Conservation (phyloP, 2,888 invertebrate species). For the Drosophila birchii region DNA sequence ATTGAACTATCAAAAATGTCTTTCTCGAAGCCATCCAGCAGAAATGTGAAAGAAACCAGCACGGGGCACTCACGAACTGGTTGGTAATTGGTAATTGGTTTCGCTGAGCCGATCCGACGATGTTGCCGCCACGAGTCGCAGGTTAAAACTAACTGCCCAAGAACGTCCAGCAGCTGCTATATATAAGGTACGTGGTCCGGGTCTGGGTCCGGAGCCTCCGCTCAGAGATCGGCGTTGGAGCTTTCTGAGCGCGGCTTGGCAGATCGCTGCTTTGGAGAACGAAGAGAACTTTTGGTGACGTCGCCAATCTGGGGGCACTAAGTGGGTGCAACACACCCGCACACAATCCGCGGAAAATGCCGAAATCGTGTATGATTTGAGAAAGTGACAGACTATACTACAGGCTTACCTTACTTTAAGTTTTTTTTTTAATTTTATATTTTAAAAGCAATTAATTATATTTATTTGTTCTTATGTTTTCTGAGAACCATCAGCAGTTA, state of each 20-base stretch:
- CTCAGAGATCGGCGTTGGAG: constrained; percentile 20
- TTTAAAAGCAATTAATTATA: neutral
- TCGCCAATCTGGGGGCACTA: constrained; percentile 5
- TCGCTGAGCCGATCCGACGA: constrained; percentile 32
- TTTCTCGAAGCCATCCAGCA: constrained; percentile 12
- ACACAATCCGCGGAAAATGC: constrained; percentile 45
- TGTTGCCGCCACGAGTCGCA: constrained; percentile 60
- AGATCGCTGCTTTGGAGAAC: constrained; percentile 46
- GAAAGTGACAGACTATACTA: constrained; percentile 64
- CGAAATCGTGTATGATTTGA: constrained; percentile 61
- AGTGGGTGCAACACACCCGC: constrained; percentile 24
- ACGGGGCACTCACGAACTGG: constrained; percentile 31
- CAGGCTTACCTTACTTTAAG: neutral
- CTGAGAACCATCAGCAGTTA: neutral
- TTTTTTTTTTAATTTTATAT: no score
- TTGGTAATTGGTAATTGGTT: neutral
- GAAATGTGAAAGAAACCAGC: constrained; percentile 7
- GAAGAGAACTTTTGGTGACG: constrained; percentile 44
- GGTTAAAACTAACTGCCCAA: constrained; percentile 74
- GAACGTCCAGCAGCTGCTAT: constrained; percentile 73
- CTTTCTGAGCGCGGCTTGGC: constrained; percentile 24
- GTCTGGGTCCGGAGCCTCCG: constrained; percentile 2
- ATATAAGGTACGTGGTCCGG: constrained; percentile 71
- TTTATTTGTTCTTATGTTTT: neutral
- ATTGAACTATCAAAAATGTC: constrained; percentile 41